Percentiles rank a stretch among this genome's conserved stretches.
Conservation (phyloP, 2,113 vertebrate species). For the Psilopogon haemacephalus region DNA sequence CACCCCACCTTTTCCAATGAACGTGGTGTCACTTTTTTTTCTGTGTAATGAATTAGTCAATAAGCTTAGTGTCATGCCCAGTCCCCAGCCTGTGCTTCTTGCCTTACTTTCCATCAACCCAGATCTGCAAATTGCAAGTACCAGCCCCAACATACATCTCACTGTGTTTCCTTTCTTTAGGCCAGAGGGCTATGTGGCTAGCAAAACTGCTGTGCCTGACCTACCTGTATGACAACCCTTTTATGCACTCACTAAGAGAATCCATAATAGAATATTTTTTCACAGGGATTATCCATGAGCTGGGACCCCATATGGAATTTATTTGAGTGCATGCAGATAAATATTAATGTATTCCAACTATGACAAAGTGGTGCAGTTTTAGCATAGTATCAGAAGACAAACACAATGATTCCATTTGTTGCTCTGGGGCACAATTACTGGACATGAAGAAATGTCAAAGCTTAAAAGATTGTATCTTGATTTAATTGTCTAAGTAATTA, state of each 20-base stretch:
- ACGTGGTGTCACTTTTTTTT: neutral
- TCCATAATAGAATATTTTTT: neutral
- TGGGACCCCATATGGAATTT: neutral
- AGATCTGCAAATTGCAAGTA: neutral
- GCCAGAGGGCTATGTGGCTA: neutral
- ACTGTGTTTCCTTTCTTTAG: neutral
- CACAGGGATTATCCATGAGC: neutral
- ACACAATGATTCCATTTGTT: neutral
- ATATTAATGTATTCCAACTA: neutral
- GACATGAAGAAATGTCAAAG: neutral
- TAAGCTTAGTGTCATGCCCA: neutral
- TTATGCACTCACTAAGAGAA: accelerated
- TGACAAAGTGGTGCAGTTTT: neutral
- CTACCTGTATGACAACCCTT: neutral
- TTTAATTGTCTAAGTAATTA: neutral
- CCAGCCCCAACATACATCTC: neutral
- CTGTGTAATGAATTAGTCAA: neutral
- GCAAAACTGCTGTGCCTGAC: neutral
- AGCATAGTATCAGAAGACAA: neutral
- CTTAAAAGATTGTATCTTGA: neutral
- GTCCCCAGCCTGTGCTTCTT: neutral
- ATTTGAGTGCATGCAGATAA: neutral
- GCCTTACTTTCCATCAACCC: neutral
- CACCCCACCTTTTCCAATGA: neutral
- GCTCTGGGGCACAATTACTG: neutral